Base-by-base conservation (phyloP, 2,888 invertebrate genomes). In the Ametastegia equiseti region DNA sequence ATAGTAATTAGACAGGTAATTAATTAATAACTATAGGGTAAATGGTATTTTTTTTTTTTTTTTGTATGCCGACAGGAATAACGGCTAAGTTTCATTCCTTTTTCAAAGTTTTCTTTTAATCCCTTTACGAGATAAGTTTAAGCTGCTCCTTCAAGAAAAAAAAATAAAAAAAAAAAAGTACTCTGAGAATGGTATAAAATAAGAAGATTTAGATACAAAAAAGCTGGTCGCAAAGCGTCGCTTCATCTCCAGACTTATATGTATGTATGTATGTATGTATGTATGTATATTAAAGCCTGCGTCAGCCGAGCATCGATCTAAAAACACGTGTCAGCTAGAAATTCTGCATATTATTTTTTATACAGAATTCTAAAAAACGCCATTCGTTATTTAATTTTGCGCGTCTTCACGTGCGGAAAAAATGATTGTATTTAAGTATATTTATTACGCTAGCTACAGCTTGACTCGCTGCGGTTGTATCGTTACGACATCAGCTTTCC, bases 21-120 rank as follows among this genome's bases (percentile, higher is more conserved):
- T 7, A n/a, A 65, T 73, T 50, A 73, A 47, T 73, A 73, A 47
- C 73, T 73, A 73, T 23, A 47, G 30, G n/a, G 30, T 73, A 73
- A 30, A 47, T 73, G 73, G 45, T 33, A 73, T 47, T 73, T 27
- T n/a, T 23, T n/a, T 7, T 69, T 33, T 47, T 47, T 73, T 27
- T n/a, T 23, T n/a, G 19, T 69, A 39, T 23, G 69, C 67, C n/a
- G n/a, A 39, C n/a, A 39, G 2, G 19, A 67, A 67, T 67, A 39
- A 67, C n/a, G 42, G 39, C 67, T 36, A 23, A 67, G 30, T 23
- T 47, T 71, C 15, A 30, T 71, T 23, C 47, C 47, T 50, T 19
- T 67, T 42, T 69, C 42, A n/a, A 42, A 69, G 19, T 69, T 42
- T 19, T 42, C 23, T 69, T 7, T n/a, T 33, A 47, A 45, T 73